These are phyloP conservation scores for Octodonta nipae DNA, from an alignment of 2,888 invertebrate genomes.

Conservation along the genomic window DNA sequence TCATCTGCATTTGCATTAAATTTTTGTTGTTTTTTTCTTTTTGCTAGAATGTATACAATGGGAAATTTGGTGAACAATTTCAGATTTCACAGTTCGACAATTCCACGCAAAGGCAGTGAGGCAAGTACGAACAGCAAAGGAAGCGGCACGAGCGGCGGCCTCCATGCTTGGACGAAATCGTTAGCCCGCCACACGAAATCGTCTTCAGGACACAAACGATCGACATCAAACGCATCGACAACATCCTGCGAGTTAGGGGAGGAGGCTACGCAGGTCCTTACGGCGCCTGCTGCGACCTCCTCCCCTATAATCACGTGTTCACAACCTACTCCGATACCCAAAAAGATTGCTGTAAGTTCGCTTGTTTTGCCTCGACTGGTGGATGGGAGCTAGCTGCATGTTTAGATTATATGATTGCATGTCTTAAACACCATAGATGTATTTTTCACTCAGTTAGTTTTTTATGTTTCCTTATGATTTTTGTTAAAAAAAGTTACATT, in stretches of 20 bases:
- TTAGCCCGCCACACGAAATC: constrained; percentile 33
- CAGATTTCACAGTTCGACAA: constrained; percentile 31
- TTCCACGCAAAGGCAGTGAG: constrained; percentile 31
- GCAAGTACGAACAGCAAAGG: constrained; percentile 25
- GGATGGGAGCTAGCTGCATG: too few relatives aligned
- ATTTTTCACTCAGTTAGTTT: too few relatives aligned
- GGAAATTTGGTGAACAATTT: too few relatives aligned
- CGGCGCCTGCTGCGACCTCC: constrained; percentile 40
- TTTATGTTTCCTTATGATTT: too few relatives aligned
- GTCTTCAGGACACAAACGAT: constrained; percentile 32
- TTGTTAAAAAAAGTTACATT: too few relatives aligned
- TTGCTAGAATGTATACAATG: too few relatives aligned
- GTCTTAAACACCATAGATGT: too few relatives aligned
- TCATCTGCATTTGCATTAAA: too few relatives aligned
- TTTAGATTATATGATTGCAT: too few relatives aligned
- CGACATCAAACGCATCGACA: constrained; percentile 25
- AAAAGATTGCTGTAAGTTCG: constrained; percentile 15
- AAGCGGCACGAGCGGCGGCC: constrained; percentile 14
- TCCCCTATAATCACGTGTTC: too few relatives aligned
- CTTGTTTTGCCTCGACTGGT: too few relatives aligned
- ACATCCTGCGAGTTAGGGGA: constrained; percentile 38
- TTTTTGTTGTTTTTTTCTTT: too few relatives aligned
- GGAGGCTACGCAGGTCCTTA: constrained; percentile 40
- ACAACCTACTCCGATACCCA: constrained; percentile 14
- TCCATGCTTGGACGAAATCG: constrained; percentile 25